Evolutionary conservation across 2,888 invertebrate genomes (phyloP).

Genomic region (Leptura quadrifasciata): DNA sequence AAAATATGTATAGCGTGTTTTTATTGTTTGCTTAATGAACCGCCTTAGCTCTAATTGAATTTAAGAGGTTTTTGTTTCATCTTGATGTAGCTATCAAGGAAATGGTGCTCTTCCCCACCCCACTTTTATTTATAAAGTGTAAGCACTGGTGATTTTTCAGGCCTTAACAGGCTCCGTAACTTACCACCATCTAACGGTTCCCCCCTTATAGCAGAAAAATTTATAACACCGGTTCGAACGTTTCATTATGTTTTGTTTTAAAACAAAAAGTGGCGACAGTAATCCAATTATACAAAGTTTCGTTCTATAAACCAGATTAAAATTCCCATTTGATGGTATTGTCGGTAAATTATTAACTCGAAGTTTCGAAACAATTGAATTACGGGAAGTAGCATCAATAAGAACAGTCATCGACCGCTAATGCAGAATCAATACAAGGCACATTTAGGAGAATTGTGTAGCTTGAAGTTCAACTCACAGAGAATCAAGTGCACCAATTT

Average conservation of each 20-base stretch:
- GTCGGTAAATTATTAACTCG: slow-evolving; percentile 29
- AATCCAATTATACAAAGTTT: slow-evolving; percentile 17
- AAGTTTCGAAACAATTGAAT: slow-evolving; percentile 40
- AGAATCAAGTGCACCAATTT: slow-evolving; percentile 33
- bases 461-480: slow-evolving; percentile 17
- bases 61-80: not conserved
- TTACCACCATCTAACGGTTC: not conserved
- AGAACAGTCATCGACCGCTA: slow-evolving; percentile 42
- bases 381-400: slow-evolving; percentile 36
- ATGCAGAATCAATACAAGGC: slow-evolving; percentile 43
- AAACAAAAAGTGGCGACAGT: not conserved
- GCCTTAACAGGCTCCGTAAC: not conserved
- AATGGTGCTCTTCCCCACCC: not conserved
- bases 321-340: slow-evolving; percentile 19
- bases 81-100: not conserved
- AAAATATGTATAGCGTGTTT: slow-evolving; percentile 3
- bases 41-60: not conserved
- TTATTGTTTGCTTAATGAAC: not conserved
- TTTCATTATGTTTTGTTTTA: not conserved
- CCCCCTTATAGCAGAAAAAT: not conserved
- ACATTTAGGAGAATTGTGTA: slow-evolving; percentile 35
- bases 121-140: not conserved
- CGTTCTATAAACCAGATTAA: slow-evolving; percentile 13
- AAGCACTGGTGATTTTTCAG: not conserved
- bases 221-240: not conserved